Percentiles rank a stretch among this genome's conserved stretches.
Conservation (phyloP, 2,888 invertebrate species). For the Dermolepida albohirtum region DNA sequence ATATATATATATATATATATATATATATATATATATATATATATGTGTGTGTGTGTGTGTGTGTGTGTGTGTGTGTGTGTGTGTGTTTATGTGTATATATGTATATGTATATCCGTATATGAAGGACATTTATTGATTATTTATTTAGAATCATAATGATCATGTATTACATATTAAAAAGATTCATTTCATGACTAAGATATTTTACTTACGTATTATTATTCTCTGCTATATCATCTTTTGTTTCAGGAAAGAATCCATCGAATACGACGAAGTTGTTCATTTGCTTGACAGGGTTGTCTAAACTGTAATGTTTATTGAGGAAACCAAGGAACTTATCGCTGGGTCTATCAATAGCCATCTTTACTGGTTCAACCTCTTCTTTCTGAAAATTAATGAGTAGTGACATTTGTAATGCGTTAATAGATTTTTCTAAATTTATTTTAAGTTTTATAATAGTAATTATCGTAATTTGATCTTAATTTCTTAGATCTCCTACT, state of each 20-base stretch:
- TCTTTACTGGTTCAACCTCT: constrained; percentile 74
- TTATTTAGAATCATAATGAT: background rate
- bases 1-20: too few relatives aligned
- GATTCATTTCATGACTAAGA: background rate
- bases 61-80: background rate
- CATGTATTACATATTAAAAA: background rate
- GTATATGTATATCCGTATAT: too few relatives aligned
- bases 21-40: too few relatives aligned
- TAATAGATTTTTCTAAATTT: too few relatives aligned
- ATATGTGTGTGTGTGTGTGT: too few relatives aligned
- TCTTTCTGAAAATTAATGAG: constrained; percentile 71
- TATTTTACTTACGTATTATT: constrained; percentile 48
- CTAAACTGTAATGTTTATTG: constrained; percentile 80
- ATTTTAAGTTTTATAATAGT: too few relatives aligned
- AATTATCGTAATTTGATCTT: too few relatives aligned
- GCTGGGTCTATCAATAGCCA: constrained; percentile 95
- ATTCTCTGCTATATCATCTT: constrained; percentile 25
- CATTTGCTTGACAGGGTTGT: constrained; percentile 79
- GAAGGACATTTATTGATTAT: too few relatives aligned
- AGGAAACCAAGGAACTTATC: constrained; percentile 89
- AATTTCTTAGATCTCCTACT: too few relatives aligned
- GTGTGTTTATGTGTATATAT: background rate
- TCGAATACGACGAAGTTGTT: constrained; percentile 91
- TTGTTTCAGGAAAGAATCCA: constrained; percentile 75
- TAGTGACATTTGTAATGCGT: too few relatives aligned